A percentile compares a stretch with the other conserved stretches of the same genome.
These are phyloP conservation scores for Choloepus hoffmanni DNA, from an alignment of 2,113 vertebrate genomes.

Conservation along the genomic window DNA sequence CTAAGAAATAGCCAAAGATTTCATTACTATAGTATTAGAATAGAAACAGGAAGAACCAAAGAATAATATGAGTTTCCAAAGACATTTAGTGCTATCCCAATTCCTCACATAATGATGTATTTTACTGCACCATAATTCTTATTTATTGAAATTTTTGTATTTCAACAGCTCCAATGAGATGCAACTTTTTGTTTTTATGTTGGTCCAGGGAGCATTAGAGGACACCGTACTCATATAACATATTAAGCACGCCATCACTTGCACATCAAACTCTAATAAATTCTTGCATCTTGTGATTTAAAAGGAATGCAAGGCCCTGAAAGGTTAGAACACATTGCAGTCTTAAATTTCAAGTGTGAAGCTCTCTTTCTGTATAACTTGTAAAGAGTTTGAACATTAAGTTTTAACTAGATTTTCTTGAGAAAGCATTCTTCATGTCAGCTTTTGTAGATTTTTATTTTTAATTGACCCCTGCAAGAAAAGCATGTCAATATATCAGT, in stretches of 20 bases:
- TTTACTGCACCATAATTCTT: conserved; percentile 78
- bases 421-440: not conserved
- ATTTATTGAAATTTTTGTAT: conserved; percentile 75
- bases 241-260: conserved; percentile 70
- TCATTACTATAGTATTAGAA: conserved; percentile 28
- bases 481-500: not conserved
- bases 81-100: conserved; percentile 66
- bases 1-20: conserved; percentile 51
- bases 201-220: conserved; percentile 65
- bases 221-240: conserved; percentile 61
- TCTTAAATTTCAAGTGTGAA: conserved; percentile 57
- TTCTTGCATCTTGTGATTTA: conserved; percentile 67
- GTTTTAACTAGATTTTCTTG: conserved; percentile 32
- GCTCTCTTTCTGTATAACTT: conserved; percentile 18
- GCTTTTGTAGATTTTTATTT: not conserved
- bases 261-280: conserved; percentile 78
- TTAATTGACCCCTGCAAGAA: not conserved
- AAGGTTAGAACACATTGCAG: conserved; percentile 57
- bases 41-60: conserved; percentile 56
- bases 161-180: conserved; percentile 73
- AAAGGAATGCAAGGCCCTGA: conserved; percentile 68
- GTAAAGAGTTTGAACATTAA: conserved; percentile 33
- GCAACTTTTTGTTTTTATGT: conserved; percentile 77
- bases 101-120: conserved; percentile 67
- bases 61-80: conserved; percentile 72